Percentiles rank a stretch among this genome's conserved stretches.
phyloP scores from a whole-genome alignment of 2,888 invertebrate genomes.

The Liodrosophila aerea region DNA sequence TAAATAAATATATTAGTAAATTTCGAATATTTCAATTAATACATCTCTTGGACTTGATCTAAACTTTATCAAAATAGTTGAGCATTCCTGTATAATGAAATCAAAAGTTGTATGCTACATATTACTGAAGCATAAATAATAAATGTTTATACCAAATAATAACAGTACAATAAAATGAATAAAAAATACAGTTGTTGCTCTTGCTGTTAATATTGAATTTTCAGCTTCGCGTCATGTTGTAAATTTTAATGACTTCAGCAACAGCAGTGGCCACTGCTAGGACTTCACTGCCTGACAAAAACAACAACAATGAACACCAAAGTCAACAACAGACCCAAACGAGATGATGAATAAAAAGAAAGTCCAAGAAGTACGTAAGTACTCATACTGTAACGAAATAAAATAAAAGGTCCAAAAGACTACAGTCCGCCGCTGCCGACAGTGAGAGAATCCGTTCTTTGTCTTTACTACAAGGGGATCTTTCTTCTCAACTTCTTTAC shows the following conservation, averaged over 20 bases:
- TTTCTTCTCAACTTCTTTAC: too few species aligned
- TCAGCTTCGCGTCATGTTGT: slow-evolving; percentile 32
- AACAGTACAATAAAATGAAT: slow-evolving; percentile 19
- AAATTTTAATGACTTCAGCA: slow-evolving; percentile 56
- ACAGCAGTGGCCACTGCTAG: background rate
- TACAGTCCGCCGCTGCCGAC: too few species aligned
- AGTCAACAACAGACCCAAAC: slow-evolving; percentile 19
- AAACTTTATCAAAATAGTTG: too few species aligned
- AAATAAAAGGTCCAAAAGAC: too few species aligned
- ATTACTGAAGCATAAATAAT: background rate
- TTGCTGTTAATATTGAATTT: slow-evolving; percentile 41
- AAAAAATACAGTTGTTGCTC: slow-evolving; percentile 13
- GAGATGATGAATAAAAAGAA: background rate
- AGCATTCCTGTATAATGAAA: too few species aligned
- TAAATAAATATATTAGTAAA: too few species aligned
- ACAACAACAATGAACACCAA: slow-evolving; percentile 33
- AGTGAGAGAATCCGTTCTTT: too few species aligned
- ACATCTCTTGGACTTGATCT: too few species aligned
- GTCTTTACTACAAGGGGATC: too few species aligned
- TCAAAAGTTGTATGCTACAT: background rate
- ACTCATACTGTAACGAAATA: too few species aligned
- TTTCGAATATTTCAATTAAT: too few species aligned
- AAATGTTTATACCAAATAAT: background rate
- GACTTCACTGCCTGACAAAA: slow-evolving; percentile 15
- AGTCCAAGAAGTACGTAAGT: too few species aligned